A percentile compares a stretch with the other conserved stretches of the same genome.
Conservation (phyloP, 2,113 vertebrate species). For the Leucosticte australis region DNA sequence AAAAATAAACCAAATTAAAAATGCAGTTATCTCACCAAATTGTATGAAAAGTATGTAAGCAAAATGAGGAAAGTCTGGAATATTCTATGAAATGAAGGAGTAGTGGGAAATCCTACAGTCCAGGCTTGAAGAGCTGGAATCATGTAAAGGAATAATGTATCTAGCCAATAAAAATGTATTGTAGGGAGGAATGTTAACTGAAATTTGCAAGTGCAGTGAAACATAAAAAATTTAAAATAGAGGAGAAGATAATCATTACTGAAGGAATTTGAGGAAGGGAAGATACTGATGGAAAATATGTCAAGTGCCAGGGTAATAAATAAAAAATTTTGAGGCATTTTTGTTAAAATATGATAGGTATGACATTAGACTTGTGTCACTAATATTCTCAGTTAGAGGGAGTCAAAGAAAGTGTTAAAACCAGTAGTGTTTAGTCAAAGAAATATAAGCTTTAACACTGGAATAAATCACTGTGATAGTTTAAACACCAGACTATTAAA, state of each 20-base stretch:
- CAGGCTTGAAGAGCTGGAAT: not conserved
- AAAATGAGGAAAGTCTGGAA: not conserved
- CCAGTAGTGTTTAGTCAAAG: not conserved
- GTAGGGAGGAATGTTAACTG: not conserved
- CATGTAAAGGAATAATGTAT: not conserved
- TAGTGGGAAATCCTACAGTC: not conserved
- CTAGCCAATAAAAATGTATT: not conserved
- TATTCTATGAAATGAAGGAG: not conserved
- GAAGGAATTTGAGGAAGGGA: not conserved
- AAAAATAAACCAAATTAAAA: not conserved
- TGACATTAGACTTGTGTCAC: not conserved
- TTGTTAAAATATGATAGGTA: not conserved
- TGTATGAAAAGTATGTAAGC: not conserved
- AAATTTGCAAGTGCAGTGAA: not conserved
- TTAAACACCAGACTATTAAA: not conserved
- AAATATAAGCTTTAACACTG: not conserved
- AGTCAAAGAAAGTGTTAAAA: not conserved
- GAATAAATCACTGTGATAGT: not conserved
- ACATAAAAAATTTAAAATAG: not conserved
- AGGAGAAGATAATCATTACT: not conserved
- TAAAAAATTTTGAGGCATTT: not conserved
- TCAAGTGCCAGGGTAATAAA: not conserved
- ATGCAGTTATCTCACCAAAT: not conserved
- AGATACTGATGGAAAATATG: not conserved
- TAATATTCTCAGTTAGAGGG: not conserved